Conservation (phyloP, 2,113 vertebrate genomes). For the Stictonetta naevosa region DNA sequence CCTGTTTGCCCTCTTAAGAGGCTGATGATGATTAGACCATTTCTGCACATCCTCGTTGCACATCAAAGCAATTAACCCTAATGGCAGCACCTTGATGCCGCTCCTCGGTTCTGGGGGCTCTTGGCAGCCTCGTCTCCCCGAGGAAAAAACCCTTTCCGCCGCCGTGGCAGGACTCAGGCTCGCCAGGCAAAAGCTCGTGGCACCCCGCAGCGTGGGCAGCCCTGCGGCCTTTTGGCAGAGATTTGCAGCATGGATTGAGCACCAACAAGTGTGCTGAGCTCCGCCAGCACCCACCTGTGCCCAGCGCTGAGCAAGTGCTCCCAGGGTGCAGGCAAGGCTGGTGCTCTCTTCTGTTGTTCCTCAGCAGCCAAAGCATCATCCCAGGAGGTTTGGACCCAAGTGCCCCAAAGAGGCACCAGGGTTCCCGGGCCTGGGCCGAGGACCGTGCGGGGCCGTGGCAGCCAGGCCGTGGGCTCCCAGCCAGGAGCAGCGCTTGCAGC, state of each 20-base stretch:
- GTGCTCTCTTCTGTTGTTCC: neutral
- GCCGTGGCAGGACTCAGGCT: neutral
- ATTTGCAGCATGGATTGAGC: neutral
- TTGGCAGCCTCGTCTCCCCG: neutral
- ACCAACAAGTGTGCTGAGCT: neutral
- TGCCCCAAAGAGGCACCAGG: neutral
- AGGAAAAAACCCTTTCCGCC: neutral
- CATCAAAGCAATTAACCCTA: slow-evolving; percentile 64
- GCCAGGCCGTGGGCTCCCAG: neutral
- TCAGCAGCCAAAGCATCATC: neutral
- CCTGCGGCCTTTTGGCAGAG: slow-evolving; percentile 26
- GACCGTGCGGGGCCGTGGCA: neutral
- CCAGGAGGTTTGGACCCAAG: neutral
- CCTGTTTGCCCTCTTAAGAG: slow-evolving; percentile 66
- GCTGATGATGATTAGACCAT: slow-evolving; percentile 58
- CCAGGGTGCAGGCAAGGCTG: neutral
- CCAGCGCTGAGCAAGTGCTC: fast-evolving
- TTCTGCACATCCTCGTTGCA: slow-evolving; percentile 13
- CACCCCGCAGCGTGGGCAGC: neutral
- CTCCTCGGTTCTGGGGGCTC: neutral
- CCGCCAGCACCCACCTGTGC: neutral
- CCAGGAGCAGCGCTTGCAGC: neutral
- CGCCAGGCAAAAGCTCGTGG: neutral
- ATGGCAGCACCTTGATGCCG: slow-evolving; percentile 40
- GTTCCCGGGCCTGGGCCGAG: neutral